Conservation (phyloP, 30 jellyfish, hydroid and myxozoan species). For the Clytia hemisphaerica region DNA sequence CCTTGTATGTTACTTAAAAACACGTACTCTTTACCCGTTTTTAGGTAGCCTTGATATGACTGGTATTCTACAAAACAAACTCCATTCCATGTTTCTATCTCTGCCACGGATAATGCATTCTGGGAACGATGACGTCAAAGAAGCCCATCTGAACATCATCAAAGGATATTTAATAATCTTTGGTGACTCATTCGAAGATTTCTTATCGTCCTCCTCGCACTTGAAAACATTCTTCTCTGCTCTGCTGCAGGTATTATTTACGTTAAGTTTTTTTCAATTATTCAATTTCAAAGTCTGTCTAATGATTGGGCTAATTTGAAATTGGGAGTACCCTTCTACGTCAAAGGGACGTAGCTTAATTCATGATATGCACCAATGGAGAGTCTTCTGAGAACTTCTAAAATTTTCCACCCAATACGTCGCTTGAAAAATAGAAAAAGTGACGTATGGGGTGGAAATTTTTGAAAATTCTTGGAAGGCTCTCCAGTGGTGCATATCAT, state of each 20-base stretch:
- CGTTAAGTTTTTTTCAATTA: no score
- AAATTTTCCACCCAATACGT: no score
- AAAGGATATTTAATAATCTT: conserved; percentile 61
- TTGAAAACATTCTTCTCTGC: conserved; percentile 58
- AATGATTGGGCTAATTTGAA: no score
- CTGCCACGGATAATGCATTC: conserved; percentile 69
- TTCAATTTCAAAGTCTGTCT: no score
- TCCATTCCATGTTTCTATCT: conserved; percentile 44
- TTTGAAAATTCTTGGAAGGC: no score
- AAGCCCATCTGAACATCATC: conserved; percentile 25
- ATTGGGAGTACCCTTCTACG: no score
- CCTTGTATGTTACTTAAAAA: neutral
- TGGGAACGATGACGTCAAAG: conserved; percentile 54
- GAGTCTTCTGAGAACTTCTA: no score
- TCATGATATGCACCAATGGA: no score
- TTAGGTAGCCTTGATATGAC: conserved; percentile 39
- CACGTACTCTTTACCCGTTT: neutral
- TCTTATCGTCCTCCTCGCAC: conserved; percentile 39
- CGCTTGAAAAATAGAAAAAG: no score
- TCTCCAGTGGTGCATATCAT: no score
- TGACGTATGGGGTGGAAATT: no score
- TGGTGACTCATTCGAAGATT: conserved; percentile 36
- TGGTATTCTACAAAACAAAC: conserved; percentile 29
- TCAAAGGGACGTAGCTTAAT: no score
- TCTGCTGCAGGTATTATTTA: conserved; percentile 50